Evolutionary conservation across 2,888 invertebrate genomes (phyloP).

Genomic region (Apoderus coryli): DNA sequence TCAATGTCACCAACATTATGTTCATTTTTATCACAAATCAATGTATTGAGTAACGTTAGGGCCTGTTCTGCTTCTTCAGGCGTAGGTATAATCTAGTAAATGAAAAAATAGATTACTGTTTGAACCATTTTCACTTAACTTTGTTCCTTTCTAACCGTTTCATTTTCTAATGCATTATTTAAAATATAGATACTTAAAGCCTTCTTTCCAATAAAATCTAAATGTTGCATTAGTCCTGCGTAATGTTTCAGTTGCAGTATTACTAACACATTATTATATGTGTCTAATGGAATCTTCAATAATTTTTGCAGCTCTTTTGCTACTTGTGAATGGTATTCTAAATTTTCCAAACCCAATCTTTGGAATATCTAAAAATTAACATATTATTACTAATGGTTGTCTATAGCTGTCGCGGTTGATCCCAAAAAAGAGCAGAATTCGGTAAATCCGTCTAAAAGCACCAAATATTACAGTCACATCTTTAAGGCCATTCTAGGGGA

Average conservation of each 20-base stretch:
- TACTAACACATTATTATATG: conserved; percentile 82
- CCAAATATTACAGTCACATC: no score
- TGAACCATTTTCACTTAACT: no score
- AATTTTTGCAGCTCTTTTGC: conserved; percentile 88
- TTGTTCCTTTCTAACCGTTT: no score
- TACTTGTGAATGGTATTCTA: conserved; percentile 67
- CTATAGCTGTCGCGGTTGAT: no score
- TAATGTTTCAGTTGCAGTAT: conserved; percentile 80
- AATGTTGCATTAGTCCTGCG: conserved; percentile 49
- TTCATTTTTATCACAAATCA: conserved; percentile 76
- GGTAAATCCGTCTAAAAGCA: no score
- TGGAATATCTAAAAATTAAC: conserved; percentile 48
- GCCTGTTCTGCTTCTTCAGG: conserved; percentile 65
- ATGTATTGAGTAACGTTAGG: conserved; percentile 56
- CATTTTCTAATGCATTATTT: conserved; percentile 79
- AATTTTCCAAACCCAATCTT: conserved; percentile 67
- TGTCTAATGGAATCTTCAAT: conserved; percentile 87
- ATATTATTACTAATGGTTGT: no score
- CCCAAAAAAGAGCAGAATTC: no score
- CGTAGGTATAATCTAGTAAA: conserved; percentile 51
- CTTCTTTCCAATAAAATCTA: conserved; percentile 53
- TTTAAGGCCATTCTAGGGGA: no score
- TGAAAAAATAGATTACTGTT: background rate
- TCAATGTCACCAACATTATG: conserved; percentile 46
- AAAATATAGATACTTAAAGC: conserved; percentile 77